Evolutionary conservation across 2,888 invertebrate genomes (phyloP).

Genomic region (Schizaphis graminum): DNA sequence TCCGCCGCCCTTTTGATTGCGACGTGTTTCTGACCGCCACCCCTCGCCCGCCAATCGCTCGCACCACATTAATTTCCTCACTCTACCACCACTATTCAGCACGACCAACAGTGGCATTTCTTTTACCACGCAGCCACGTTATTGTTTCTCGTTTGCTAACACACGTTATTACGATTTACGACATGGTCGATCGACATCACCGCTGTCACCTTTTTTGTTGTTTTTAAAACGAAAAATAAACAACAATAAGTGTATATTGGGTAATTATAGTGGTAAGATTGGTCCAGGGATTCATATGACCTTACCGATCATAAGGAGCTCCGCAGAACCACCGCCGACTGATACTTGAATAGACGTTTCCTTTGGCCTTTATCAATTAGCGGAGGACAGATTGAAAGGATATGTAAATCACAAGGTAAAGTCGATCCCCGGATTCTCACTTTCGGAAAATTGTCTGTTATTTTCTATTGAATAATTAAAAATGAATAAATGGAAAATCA

Average conservation of each 20-base stretch:
- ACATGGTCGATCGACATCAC: neutral
- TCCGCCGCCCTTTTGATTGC: conserved; percentile 27
- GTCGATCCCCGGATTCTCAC: neutral
- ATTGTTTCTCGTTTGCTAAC: conserved; percentile 30
- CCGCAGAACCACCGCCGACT: neutral
- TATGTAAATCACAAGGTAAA: neutral
- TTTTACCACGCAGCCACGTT: neutral
- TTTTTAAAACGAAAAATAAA: neutral
- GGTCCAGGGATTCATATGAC: neutral
- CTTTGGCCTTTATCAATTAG: neutral
- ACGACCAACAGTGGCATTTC: conserved; percentile 10
- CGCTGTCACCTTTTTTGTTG: neutral
- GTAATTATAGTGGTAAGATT: neutral
- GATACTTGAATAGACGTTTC: neutral
- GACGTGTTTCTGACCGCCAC: conserved; percentile 41
- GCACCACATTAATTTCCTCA: conserved; percentile 28
- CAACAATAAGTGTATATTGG: neutral
- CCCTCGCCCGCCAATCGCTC: neutral
- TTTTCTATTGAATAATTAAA: neutral
- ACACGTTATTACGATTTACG: neutral
- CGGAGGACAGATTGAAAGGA: no score
- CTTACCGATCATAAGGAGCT: neutral
- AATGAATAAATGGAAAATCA: neutral
- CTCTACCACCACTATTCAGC: neutral
- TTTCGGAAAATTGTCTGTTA: neutral